phyloP scores from a whole-genome alignment of 2,797 vertebrate genomes.

The Vespertilio murinus region DNA sequence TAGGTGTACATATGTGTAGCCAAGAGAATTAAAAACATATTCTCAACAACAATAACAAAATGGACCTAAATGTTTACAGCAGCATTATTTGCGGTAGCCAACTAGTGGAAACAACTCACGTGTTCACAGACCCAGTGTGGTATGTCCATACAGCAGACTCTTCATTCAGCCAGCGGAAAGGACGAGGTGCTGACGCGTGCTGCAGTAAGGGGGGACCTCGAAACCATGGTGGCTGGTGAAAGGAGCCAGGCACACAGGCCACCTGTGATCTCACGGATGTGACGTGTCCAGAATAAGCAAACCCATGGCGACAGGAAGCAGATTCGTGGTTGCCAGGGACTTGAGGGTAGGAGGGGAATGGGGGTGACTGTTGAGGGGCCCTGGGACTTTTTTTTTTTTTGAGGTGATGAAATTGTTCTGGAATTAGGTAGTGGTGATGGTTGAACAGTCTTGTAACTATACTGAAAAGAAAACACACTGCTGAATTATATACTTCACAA shows the following conservation, averaged over 20 bases:
- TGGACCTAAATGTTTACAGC: not conserved
- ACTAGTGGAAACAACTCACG: not conserved
- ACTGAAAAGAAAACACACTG: not conserved
- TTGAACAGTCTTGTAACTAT: not conserved
- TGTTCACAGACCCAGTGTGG: not conserved
- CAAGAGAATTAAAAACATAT: not conserved
- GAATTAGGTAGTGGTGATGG: not conserved
- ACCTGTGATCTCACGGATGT: not conserved
- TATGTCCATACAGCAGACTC: not conserved
- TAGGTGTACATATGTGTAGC: not conserved
- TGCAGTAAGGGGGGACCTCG: not conserved
- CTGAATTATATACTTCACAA: not conserved
- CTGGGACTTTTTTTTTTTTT: not conserved
- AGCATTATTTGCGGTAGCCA: not conserved
- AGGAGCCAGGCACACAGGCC: not conserved
- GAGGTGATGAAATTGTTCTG: not conserved
- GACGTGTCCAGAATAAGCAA: not conserved
- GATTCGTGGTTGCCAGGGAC: not conserved
- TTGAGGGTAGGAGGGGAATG: fast-evolving
- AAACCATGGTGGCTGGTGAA: not conserved
- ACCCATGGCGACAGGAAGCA: not conserved
- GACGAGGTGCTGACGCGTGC: not conserved
- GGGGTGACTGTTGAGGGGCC: not conserved
- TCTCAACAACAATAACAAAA: not conserved
- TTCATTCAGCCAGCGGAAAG: not conserved